A percentile compares a stretch with the other conserved stretches of the same genome.
These are phyloP conservation scores for Mesorhabditis sp. DNA, from an alignment of 2,888 invertebrate genomes.

Conservation along the genomic window DNA sequence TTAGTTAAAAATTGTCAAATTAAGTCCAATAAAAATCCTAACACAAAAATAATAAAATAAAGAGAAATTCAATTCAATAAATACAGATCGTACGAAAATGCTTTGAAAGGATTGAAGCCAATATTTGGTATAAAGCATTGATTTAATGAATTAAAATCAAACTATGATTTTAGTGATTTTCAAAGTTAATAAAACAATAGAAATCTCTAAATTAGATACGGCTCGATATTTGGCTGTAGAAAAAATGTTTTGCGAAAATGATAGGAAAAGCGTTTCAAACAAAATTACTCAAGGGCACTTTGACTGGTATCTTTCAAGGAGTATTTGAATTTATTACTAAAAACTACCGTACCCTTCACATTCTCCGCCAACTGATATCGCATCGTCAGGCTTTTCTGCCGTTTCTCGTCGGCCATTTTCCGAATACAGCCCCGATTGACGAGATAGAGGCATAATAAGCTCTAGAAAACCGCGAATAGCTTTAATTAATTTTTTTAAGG, in stretches of 20 bases:
- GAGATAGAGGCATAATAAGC: not conserved
- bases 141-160: no score
- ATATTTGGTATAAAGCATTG: no score
- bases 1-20: no score
- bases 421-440: not conserved
- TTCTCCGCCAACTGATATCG: conserved; percentile 2
- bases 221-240: no score
- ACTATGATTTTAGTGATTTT: no score
- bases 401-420: not conserved
- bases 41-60: no score
- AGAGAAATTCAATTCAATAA: no score
- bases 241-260: no score
- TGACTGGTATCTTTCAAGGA: not conserved
- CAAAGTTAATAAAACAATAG: not conserved
- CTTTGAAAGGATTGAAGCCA: no score
- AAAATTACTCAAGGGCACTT: not conserved
- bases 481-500: not conserved
- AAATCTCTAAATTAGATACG: not conserved
- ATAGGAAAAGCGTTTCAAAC: no score
- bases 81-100: no score
- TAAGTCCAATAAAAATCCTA: no score
- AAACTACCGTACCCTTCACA: not conserved
- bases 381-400: not conserved
- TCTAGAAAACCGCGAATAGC: not conserved
- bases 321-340: not conserved